A percentile compares a stretch with the other conserved stretches of the same genome.
Conservation (phyloP, 2,888 invertebrate species). For the Bedellia somnulentella region DNA sequence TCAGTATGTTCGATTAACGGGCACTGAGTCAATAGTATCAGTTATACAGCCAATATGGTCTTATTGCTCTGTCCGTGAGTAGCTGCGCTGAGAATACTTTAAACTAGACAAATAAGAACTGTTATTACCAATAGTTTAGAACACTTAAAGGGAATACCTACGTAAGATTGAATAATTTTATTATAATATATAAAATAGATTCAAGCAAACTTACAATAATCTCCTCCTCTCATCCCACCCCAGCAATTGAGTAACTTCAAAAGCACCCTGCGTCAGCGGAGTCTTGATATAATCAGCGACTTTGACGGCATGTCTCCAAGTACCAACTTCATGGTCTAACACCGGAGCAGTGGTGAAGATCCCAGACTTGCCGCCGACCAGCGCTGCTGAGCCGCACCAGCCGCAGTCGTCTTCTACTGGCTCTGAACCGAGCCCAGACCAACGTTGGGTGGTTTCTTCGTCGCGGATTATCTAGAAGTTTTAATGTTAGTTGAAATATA, state of each 20-base stretch:
- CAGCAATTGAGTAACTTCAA: constrained; percentile 72
- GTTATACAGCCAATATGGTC: no score
- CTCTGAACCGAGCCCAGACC: constrained; percentile 50
- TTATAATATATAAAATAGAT: not conserved
- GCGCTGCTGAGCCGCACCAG: constrained; percentile 43
- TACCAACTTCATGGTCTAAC: constrained; percentile 41
- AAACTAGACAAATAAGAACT: no score
- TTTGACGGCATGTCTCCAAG: constrained; percentile 40
- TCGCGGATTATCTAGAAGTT: constrained; percentile 35
- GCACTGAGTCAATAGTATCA: no score
- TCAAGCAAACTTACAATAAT: constrained; percentile 57
- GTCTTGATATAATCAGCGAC: constrained; percentile 25
- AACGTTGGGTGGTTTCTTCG: constrained; percentile 39
- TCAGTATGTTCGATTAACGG: no score
- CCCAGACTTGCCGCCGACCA: constrained; percentile 28
- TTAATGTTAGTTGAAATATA: not conserved
- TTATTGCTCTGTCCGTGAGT: no score
- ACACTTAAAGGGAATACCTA: not conserved
- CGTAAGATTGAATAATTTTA: not conserved
- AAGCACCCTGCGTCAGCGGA: constrained; percentile 71
- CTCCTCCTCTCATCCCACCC: constrained; percentile 77
- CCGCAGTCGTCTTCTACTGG: constrained; percentile 41
- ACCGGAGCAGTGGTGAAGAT: constrained; percentile 56
- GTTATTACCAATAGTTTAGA: not conserved
- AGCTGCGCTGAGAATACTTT: no score